Evolutionary conservation across 2,888 invertebrate genomes (phyloP).

Genomic region (Nomada goodeniana): DNA sequence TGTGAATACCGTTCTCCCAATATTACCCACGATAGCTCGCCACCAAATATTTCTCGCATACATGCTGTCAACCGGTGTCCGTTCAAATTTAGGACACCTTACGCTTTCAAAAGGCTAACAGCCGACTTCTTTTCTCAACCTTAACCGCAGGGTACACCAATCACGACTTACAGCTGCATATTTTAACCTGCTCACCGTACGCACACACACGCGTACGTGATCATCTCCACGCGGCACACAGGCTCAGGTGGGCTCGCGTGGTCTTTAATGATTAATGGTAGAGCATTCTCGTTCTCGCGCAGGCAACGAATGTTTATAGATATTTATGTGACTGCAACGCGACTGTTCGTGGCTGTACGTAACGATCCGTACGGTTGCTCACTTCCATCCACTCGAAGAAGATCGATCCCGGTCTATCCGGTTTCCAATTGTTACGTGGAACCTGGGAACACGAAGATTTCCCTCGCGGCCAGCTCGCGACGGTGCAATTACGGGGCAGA

Average conservation of each 20-base stretch:
- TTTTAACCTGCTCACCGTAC: conserved; percentile 9
- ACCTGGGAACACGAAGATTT: conserved; percentile 35
- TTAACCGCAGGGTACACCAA: conserved; percentile 17
- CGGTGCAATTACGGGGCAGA: conserved; percentile 21
- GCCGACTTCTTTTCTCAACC: conserved; percentile 32
- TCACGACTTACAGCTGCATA: conserved; percentile 32
- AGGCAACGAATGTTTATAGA: conserved; percentile 78
- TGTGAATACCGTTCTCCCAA: neutral
- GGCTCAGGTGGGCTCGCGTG: conserved; percentile 59
- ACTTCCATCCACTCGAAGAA: conserved; percentile 28
- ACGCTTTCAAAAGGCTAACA: conserved; percentile 13
- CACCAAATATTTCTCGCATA: neutral
- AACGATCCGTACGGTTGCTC: conserved; percentile 64
- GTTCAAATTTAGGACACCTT: conserved; percentile 34
- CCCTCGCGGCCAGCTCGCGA: conserved; percentile 31
- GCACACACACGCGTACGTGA: neutral
- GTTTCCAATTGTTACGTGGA: conserved; percentile 48
- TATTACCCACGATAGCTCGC: neutral
- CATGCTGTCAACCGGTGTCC: conserved; percentile 15
- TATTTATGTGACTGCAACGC: conserved; percentile 77
- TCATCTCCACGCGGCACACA: neutral
- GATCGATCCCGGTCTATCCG: conserved; percentile 50
- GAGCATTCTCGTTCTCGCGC: conserved; percentile 64
- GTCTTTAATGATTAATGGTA: conserved; percentile 82
- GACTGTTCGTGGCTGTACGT: conserved; percentile 62